Evolutionary conservation across 2,888 invertebrate genomes (phyloP).

Genomic region (Tetragnatha montana): DNA sequence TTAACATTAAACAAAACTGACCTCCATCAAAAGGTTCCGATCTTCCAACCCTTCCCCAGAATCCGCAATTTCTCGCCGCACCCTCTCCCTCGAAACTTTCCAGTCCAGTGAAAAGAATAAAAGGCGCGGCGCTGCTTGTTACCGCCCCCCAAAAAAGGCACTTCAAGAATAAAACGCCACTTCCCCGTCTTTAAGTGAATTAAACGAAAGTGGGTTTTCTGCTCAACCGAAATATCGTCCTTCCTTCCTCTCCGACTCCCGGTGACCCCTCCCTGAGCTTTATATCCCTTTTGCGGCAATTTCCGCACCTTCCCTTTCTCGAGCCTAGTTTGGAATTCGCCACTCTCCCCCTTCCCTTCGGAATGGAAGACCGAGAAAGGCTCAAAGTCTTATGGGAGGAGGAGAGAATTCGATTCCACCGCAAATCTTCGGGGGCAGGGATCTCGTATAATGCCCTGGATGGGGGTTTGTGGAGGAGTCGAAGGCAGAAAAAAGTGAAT

Average conservation of each 20-base stretch:
- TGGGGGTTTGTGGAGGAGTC: neutral
- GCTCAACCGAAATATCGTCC: slow-evolving; percentile 25
- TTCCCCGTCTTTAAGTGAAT: slow-evolving; percentile 63
- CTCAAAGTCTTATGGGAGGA: neutral
- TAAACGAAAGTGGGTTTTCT: slow-evolving; percentile 67
- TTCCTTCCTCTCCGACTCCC: neutral
- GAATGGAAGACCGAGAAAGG: neutral
- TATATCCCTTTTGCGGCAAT: slow-evolving; percentile 55
- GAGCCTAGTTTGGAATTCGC: slow-evolving; percentile 42
- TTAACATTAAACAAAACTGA: neutral
- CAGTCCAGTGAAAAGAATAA: neutral
- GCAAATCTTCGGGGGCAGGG: slow-evolving; percentile 20
- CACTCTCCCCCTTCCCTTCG: neutral
- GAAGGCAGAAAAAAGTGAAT: neutral
- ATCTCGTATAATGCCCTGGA: neutral
- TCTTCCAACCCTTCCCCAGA: neutral
- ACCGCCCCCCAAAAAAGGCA: slow-evolving; percentile 40
- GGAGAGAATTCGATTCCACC: slow-evolving; percentile 37
- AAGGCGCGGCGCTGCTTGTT: slow-evolving; percentile 39
- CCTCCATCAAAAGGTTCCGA: neutral
- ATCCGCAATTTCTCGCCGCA: neutral
- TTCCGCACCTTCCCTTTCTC: slow-evolving; percentile 47
- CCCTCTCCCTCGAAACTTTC: slow-evolving; percentile 11
- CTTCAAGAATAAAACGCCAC: slow-evolving; percentile 53
- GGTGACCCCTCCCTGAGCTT: slow-evolving; percentile 23